phyloP scores from a whole-genome alignment of 2,797 vertebrate genomes.

The Takifugu ocellatus region DNA sequence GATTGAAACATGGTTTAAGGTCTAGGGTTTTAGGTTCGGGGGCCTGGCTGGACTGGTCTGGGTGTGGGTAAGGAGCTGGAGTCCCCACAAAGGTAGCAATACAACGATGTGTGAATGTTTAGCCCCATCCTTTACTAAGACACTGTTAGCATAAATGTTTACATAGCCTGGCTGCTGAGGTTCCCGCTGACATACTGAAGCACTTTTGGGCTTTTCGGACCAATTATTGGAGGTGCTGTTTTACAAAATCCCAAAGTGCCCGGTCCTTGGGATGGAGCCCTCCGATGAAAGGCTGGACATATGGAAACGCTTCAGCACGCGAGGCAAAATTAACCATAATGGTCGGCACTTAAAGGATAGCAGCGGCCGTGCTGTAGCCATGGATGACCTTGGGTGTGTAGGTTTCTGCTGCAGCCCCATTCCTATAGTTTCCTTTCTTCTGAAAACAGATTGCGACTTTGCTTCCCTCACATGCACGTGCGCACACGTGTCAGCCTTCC shows the following conservation, averaged over 20 bases:
- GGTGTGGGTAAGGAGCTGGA: too few relatives aligned
- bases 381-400: constrained; percentile 18
- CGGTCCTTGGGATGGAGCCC: constrained; percentile 27
- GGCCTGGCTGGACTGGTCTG: too few relatives aligned
- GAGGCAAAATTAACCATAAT: constrained; percentile 53
- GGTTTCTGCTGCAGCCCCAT: constrained; percentile 3
- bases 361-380: constrained; percentile 27
- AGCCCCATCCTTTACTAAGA: constrained; percentile 9
- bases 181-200: constrained; percentile 45
- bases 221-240: constrained; percentile 42
- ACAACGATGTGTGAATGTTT: too few relatives aligned
- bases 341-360: constrained; percentile 46
- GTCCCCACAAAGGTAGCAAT: too few relatives aligned
- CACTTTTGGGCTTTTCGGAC: constrained; percentile 45
- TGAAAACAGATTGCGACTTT: neutral
- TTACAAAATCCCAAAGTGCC: constrained; percentile 44
- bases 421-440: neutral
- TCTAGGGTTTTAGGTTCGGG: too few relatives aligned
- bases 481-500: too few relatives aligned
- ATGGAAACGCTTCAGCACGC: constrained; percentile 47
- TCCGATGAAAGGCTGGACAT: constrained; percentile 48
- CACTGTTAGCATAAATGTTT: constrained; percentile 35
- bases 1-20: too few relatives aligned
- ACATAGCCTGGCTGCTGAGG: constrained; percentile 22
- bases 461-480: neutral